phyloP scores from a whole-genome alignment of 1,140 invertebrate species.

The Drosophila chauvacae region DNA sequence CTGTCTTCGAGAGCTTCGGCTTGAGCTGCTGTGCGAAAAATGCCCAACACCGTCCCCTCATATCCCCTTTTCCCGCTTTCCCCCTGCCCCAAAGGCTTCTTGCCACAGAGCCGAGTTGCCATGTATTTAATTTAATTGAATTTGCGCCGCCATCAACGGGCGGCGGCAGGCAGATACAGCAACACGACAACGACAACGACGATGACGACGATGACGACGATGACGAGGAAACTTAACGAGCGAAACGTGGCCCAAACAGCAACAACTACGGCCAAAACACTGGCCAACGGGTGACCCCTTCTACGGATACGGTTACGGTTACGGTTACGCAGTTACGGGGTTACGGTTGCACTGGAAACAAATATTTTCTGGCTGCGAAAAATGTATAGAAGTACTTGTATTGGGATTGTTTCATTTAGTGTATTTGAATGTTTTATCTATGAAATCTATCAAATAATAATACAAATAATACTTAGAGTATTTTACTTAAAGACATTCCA shows the following conservation, averaged over 20 bases:
- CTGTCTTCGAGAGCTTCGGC: constrained; percentile 13
- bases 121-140: constrained; percentile 82
- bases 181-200: constrained; percentile 3
- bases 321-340: constrained; percentile 31
- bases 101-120: constrained; percentile 44
- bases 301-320: constrained; percentile 45
- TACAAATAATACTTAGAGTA: no score
- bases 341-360: not conserved
- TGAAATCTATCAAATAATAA: not conserved
- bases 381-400: no score
- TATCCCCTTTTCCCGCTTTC: not conserved
- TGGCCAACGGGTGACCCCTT: constrained; percentile 44
- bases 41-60: constrained; percentile 28
- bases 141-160: constrained; percentile 67
- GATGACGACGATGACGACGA: not conserved
- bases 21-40: constrained; percentile 64
- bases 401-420: not conserved
- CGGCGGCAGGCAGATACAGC: constrained; percentile 40
- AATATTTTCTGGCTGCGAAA: no score
- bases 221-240: constrained; percentile 24
- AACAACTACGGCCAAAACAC: constrained; percentile 39
- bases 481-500: no score
- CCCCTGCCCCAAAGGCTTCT: no score
- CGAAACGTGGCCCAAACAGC: constrained; percentile 32
- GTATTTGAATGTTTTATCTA: not conserved